These are phyloP conservation scores for Zosterops hypoxanthus DNA, from an alignment of 2,113 vertebrate species.

Conservation along the genomic window DNA sequence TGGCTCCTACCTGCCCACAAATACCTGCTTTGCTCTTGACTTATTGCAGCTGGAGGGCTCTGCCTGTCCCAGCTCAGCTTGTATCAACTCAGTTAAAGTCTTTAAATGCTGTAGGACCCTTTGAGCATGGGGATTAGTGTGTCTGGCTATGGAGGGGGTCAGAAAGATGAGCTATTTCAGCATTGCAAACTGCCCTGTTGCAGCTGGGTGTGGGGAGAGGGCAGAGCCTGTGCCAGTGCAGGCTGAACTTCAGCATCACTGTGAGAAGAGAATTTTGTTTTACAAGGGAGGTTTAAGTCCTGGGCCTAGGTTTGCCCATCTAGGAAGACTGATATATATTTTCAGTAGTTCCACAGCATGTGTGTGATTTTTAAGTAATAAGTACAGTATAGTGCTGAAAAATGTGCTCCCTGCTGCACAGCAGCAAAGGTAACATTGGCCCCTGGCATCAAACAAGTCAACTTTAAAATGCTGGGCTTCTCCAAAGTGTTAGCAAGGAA, in stretches of 20 bases:
- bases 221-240: neutral
- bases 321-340: neutral
- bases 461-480: neutral
- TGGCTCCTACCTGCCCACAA: neutral
- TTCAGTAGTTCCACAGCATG: neutral
- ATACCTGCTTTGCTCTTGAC: neutral
- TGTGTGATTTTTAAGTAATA: neutral
- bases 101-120: neutral
- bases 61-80: neutral
- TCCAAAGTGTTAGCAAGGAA: neutral
- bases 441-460: neutral
- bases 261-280: neutral
- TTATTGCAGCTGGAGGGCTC: neutral
- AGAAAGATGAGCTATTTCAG: neutral
- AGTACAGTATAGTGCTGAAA: neutral
- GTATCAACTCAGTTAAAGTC: neutral
- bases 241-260: neutral
- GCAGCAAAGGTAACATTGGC: neutral
- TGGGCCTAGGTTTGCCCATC: neutral
- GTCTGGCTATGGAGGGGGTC: neutral
- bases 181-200: neutral
- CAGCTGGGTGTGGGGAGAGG: neutral
- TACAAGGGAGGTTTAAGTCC: neutral
- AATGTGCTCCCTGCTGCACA: neutral
- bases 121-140: too few relatives aligned